phyloP scores from a whole-genome alignment of 2,888 invertebrate species.

The Cynaeus angustus region DNA sequence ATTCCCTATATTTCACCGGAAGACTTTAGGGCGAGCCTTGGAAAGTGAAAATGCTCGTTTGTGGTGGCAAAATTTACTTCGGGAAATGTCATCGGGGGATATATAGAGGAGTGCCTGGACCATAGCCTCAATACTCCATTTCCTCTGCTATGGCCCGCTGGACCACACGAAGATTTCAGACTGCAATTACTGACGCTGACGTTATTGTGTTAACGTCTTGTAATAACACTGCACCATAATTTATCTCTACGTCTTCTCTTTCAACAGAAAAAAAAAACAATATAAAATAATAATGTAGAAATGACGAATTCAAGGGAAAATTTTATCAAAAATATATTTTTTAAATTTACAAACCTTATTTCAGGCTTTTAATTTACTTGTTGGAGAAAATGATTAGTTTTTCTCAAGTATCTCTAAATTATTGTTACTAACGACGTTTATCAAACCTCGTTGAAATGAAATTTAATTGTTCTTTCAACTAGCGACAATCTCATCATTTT shows the following conservation, averaged over 20 bases:
- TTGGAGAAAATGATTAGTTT: too few relatives aligned
- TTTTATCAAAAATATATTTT: too few relatives aligned
- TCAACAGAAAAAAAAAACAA: too few relatives aligned
- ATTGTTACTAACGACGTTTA: too few relatives aligned
- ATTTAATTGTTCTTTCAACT: too few relatives aligned
- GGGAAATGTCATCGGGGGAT: slow-evolving; percentile 54
- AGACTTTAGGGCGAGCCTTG: slow-evolving; percentile 61
- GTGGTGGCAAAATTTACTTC: slow-evolving; percentile 57
- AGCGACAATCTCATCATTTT: too few relatives aligned
- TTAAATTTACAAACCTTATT: too few relatives aligned
- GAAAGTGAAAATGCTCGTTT: slow-evolving; percentile 68
- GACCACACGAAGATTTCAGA: slow-evolving; percentile 43
- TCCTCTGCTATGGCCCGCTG: slow-evolving; percentile 21
- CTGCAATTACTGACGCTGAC: slow-evolving; percentile 4
- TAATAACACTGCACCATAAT: not conserved
- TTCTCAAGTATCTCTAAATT: too few relatives aligned
- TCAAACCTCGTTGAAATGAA: too few relatives aligned
- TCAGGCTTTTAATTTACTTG: too few relatives aligned
- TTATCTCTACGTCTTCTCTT: not conserved
- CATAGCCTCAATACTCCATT: slow-evolving; percentile 39
- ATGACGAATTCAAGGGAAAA: too few relatives aligned
- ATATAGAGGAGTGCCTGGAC: slow-evolving; percentile 47
- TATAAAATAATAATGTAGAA: too few relatives aligned
- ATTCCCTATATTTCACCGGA: slow-evolving; percentile 67
- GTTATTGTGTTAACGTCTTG: slow-evolving; percentile 1